Percentiles rank a stretch among this genome's conserved stretches.
Evolutionary conservation across 2,888 invertebrate species (phyloP).

Genomic region (Hoplodrina ambigua): DNA sequence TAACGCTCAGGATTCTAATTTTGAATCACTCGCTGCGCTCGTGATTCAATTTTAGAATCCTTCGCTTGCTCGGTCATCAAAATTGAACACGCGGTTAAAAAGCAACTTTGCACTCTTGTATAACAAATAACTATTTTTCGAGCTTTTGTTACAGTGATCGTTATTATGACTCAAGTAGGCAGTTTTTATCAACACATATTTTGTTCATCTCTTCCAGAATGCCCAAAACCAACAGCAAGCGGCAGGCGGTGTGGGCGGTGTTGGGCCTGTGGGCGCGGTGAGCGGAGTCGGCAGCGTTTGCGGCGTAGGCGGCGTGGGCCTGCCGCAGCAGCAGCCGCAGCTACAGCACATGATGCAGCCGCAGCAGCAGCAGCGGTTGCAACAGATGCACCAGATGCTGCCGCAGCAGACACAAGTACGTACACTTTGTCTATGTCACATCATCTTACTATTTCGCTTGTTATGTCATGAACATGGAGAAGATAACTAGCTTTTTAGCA

Average conservation of each 20-base stretch:
- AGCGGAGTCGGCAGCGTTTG: constrained; percentile 74
- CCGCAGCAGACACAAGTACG: constrained; percentile 90
- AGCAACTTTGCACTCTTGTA: too few species aligned
- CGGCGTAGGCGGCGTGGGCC: constrained; percentile 79
- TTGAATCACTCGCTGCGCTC: too few species aligned
- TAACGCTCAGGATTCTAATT: too few species aligned
- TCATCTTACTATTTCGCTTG: neutral
- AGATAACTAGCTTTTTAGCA: too few species aligned
- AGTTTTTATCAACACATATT: neutral
- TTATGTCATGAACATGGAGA: neutral
- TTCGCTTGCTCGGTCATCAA: too few species aligned
- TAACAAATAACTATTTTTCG: too few species aligned
- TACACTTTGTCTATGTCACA: neutral
- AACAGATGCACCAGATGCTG: constrained; percentile 90
- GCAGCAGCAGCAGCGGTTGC: constrained; percentile 90
- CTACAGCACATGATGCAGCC: constrained; percentile 91
- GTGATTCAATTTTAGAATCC: too few species aligned
- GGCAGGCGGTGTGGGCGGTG: constrained; percentile 72
- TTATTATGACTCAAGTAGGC: neutral
- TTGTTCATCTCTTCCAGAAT: constrained; percentile 76
- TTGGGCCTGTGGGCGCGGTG: constrained; percentile 72
- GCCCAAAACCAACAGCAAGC: constrained; percentile 86
- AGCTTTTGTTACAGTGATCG: too few species aligned
- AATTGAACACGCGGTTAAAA: too few species aligned
- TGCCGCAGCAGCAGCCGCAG: constrained; percentile 86